A percentile compares a stretch with the other conserved stretches of the same genome.
Evolutionary conservation across 2,888 invertebrate genomes (phyloP).

Genomic region (Yponomeuta cagnagella): DNA sequence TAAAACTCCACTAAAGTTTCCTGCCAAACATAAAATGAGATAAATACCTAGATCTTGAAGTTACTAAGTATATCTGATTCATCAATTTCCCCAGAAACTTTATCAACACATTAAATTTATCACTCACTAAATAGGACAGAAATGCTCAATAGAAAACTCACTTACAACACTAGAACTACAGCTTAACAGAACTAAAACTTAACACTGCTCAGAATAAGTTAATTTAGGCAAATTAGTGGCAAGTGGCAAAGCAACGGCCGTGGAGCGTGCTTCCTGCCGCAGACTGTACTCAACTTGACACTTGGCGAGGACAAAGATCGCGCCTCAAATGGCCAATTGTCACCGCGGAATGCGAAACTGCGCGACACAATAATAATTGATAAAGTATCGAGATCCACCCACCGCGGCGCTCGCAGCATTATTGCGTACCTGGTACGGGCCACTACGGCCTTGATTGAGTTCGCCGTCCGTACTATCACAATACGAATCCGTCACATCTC

Average conservation of each 20-base stretch:
- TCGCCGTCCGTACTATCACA: conserved; percentile 31
- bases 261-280: not conserved
- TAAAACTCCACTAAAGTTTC: not conserved
- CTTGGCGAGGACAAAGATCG: conserved; percentile 16
- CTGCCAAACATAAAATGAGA: not conserved
- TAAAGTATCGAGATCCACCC: conserved; percentile 50
- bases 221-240: not conserved
- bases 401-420: conserved; percentile 30
- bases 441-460: conserved; percentile 63
- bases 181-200: not conserved
- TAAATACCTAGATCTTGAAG: not conserved
- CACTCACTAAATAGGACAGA: not conserved
- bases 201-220: not conserved
- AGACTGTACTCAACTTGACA: not conserved
- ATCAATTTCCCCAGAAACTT: too few species aligned
- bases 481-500: not conserved
- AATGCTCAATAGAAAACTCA: not conserved
- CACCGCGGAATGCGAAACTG: conserved; percentile 38
- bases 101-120: not conserved
- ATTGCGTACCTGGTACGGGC: conserved; percentile 59
- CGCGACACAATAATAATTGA: conserved; percentile 23
- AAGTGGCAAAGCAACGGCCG: not conserved
- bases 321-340: conserved; percentile 19
- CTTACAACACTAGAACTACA: not conserved
- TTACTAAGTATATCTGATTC: too few species aligned